Conservation (phyloP, 1,140 invertebrate species). For the Diprion similis region DNA sequence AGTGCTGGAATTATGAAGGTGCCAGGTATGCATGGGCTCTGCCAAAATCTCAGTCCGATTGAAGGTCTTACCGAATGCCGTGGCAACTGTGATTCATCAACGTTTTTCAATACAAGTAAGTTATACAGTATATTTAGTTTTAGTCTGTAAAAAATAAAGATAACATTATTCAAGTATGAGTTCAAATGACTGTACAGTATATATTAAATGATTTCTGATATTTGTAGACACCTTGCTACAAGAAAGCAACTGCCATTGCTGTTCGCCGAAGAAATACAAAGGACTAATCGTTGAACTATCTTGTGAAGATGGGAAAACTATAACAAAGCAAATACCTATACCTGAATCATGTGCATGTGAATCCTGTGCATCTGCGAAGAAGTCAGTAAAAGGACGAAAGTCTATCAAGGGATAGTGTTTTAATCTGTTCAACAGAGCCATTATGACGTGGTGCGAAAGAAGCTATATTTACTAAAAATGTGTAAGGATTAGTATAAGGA, state of each 20-base stretch:
- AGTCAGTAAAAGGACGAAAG: slow-evolving; percentile 15
- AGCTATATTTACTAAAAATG: too few relatives aligned
- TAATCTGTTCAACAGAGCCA: too few relatives aligned
- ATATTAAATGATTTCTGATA: too few relatives aligned
- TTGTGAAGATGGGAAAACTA: slow-evolving; percentile 64
- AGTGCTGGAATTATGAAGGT: slow-evolving; percentile 63
- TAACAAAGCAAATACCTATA: slow-evolving; percentile 58
- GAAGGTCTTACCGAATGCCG: slow-evolving; percentile 69
- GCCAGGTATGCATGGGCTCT: slow-evolving; percentile 62
- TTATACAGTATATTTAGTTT: slow-evolving; percentile 26
- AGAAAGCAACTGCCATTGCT: slow-evolving; percentile 67
- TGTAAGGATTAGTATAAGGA: too few relatives aligned
- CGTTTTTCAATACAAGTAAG: slow-evolving; percentile 68
- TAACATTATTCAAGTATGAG: too few relatives aligned
- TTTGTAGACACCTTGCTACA: slow-evolving; percentile 60
- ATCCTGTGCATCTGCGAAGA: slow-evolving; percentile 50
- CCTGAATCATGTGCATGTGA: slow-evolving; percentile 65
- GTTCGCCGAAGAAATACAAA: slow-evolving; percentile 61
- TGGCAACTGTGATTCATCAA: slow-evolving; percentile 71
- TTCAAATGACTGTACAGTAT: too few relatives aligned
- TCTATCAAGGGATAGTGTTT: not conserved
- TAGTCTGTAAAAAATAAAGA: not conserved
- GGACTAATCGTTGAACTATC: slow-evolving; percentile 55
- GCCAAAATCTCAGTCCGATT: slow-evolving; percentile 67
- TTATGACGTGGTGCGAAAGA: too few relatives aligned